Evolutionary conservation across 2,888 invertebrate species (phyloP).

Genomic region (Melanophora roralis): DNA sequence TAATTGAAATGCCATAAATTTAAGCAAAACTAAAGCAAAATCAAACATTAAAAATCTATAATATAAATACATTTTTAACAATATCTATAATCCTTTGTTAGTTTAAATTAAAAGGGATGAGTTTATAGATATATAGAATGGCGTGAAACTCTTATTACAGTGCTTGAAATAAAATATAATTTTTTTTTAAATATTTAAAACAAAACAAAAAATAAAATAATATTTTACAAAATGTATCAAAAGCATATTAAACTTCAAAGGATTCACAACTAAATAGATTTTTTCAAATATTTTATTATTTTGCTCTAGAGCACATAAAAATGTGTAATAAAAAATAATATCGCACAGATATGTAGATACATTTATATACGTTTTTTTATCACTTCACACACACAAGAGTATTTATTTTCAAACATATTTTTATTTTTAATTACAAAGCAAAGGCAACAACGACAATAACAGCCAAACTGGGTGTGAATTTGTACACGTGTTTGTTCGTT

Average conservation of each 20-base stretch:
- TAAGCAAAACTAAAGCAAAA: neutral
- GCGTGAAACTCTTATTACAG: neutral
- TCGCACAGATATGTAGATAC: slow-evolving; percentile 19
- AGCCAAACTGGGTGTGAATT: neutral
- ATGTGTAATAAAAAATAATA: slow-evolving; percentile 15
- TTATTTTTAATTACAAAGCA: slow-evolving; percentile 59
- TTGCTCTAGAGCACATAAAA: neutral
- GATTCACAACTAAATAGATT: slow-evolving; percentile 30
- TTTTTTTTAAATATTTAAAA: neutral
- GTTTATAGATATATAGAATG: neutral
- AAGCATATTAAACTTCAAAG: slow-evolving; percentile 35
- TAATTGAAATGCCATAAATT: neutral
- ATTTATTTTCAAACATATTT: slow-evolving; percentile 58
- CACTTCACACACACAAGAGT: slow-evolving; percentile 43
- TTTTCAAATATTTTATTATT: neutral
- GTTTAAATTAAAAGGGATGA: neutral
- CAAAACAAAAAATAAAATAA: neutral
- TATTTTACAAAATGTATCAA: neutral
- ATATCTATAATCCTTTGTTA: neutral
- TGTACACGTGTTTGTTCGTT: neutral
- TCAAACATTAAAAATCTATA: no score
- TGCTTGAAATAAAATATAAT: slow-evolving; percentile 10
- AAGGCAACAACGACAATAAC: neutral
- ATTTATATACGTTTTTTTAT: slow-evolving; percentile 48
- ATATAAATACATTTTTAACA: neutral